Percentiles rank a stretch among this genome's conserved stretches.
phyloP scores from a whole-genome alignment of 2,113 vertebrate genomes.

The Paraplagusia blochii region DNA sequence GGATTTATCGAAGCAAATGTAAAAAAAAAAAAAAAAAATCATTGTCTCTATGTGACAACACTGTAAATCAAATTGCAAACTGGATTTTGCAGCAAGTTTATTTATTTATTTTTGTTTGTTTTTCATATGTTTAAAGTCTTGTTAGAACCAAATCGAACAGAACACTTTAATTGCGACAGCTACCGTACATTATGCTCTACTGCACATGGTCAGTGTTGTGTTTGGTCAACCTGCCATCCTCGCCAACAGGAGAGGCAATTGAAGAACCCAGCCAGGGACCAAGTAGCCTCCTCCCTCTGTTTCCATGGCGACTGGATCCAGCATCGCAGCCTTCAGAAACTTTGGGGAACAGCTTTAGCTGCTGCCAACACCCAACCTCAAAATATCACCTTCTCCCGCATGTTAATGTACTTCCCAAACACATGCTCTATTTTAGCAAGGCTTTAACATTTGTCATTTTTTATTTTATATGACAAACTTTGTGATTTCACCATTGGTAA shows the following conservation, averaged over 20 bases:
- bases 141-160: neutral
- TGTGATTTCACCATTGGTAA: no score
- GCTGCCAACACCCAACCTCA: slow-evolving; percentile 10
- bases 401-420: neutral
- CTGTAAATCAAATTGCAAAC: slow-evolving; percentile 22
- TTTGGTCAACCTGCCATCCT: neutral
- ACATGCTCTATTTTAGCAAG: no score
- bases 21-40: slow-evolving; percentile 32
- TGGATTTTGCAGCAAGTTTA: no score
- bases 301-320: slow-evolving; percentile 43
- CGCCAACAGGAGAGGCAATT: slow-evolving; percentile 16
- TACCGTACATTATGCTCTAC: neutral
- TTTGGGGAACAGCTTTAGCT: slow-evolving; percentile 12
- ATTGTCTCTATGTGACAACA: slow-evolving; percentile 33
- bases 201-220: neutral
- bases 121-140: neutral
- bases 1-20: slow-evolving; percentile 38
- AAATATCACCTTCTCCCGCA: neutral
- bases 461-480: no score
- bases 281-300: slow-evolving; percentile 26
- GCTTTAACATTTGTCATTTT: no score
- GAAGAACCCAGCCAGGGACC: slow-evolving; percentile 20
- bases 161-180: neutral
- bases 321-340: slow-evolving; percentile 25
- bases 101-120: neutral